These are phyloP conservation scores for Prorops nasuta DNA, from an alignment of 1,140 invertebrate species.

Conservation along the genomic window DNA sequence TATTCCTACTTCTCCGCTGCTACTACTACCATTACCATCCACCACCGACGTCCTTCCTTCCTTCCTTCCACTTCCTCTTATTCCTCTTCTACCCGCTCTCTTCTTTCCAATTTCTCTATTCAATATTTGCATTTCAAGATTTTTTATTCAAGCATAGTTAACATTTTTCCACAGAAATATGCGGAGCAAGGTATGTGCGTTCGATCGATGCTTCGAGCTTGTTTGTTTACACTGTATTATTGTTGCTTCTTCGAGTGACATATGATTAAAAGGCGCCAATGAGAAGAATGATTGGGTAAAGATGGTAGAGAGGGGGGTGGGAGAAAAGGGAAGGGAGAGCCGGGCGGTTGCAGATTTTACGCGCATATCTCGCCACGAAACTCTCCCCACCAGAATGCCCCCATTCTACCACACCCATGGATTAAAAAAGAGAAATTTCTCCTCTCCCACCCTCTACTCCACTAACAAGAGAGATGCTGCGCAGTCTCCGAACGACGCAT, in stretches of 20 bases:
- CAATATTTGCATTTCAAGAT: too few relatives aligned
- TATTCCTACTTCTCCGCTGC: too few relatives aligned
- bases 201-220: background rate
- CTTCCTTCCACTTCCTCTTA: too few relatives aligned
- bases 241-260: background rate
- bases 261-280: background rate
- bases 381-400: constrained; percentile 18
- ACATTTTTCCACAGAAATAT: too few relatives aligned
- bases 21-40: too few relatives aligned
- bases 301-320: background rate
- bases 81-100: too few relatives aligned
- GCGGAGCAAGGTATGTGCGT: too few relatives aligned
- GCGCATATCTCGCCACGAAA: constrained; percentile 7
- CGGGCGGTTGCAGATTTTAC: background rate
- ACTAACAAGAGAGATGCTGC: constrained; percentile 21
- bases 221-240: background rate
- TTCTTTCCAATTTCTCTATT: too few relatives aligned
- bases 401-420: constrained; percentile 47
- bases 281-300: background rate
- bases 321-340: constrained; percentile 3
- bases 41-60: too few relatives aligned
- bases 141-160: too few relatives aligned
- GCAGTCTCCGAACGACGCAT: constrained; percentile 17
- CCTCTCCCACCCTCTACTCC: constrained; percentile 14
- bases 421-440: constrained; percentile 51